Percentiles rank a stretch among this genome's conserved stretches.
phyloP scores from a whole-genome alignment of 2,797 vertebrate genomes.

The Valencia hispanica region DNA sequence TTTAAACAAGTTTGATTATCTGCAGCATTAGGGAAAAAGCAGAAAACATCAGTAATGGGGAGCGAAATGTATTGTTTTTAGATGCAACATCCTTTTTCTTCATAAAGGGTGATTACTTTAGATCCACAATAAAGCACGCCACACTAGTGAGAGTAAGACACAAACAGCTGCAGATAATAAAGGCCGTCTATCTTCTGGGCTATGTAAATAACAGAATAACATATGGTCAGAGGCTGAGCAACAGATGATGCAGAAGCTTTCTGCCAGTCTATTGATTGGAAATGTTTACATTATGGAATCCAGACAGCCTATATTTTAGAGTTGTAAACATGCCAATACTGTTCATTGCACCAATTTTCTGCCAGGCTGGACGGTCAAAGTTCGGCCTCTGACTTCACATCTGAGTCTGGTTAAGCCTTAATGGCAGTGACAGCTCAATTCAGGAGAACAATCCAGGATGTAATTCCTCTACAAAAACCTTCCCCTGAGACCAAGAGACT shows the following conservation, averaged over 20 bases:
- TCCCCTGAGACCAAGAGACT: not conserved
- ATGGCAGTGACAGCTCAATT: conserved; percentile 1
- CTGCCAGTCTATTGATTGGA: not conserved
- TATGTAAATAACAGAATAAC: not conserved
- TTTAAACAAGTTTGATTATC: not conserved
- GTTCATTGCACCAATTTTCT: not conserved
- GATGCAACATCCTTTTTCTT: not conserved
- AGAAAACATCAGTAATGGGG: no score
- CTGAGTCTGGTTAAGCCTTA: not conserved
- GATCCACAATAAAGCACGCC: not conserved
- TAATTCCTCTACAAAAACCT: conserved; percentile 1
- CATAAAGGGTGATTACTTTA: not conserved
- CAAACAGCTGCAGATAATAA: not conserved
- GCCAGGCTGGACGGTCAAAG: conserved; percentile 3
- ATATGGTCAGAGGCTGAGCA: not conserved
- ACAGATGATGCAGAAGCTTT: not conserved
- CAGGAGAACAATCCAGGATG: not conserved
- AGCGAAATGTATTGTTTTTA: not conserved
- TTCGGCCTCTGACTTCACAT: conserved; percentile 5
- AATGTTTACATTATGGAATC: not conserved
- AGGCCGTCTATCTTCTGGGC: not conserved
- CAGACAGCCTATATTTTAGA: conserved; percentile 4
- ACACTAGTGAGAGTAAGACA: not conserved
- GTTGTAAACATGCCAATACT: not conserved
- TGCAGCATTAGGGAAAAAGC: no score